A percentile compares a stretch with the other conserved stretches of the same genome.
Conservation (phyloP, 2,888 invertebrate species). For the Apodemia zela region DNA sequence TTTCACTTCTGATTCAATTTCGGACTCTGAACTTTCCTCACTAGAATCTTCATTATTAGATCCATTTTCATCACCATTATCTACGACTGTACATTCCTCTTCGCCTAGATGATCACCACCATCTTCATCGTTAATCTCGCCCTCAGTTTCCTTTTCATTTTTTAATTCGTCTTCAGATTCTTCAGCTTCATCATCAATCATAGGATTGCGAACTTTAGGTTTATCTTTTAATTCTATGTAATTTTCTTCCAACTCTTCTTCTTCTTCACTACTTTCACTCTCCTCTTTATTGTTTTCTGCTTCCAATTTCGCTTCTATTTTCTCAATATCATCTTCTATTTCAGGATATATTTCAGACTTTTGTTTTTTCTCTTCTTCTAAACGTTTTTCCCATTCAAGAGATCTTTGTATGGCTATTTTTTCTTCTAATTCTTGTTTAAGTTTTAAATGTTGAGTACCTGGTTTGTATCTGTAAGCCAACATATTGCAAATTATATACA, state of each 20-base stretch:
- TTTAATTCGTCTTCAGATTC: constrained; percentile 58
- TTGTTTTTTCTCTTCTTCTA: constrained; percentile 69
- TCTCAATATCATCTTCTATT: constrained; percentile 63
- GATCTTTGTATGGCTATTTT: constrained; percentile 86
- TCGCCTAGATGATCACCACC: constrained; percentile 27
- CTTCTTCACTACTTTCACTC: constrained; percentile 72
- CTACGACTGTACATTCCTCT: constrained; percentile 42
- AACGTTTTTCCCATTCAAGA: constrained; percentile 84
- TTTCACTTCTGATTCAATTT: constrained; percentile 45
- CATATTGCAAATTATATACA: neutral
- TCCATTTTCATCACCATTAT: constrained; percentile 45
- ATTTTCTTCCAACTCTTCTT: constrained; percentile 58
- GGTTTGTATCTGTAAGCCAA: constrained; percentile 74
- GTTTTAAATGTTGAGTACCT: constrained; percentile 84
- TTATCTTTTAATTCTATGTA: constrained; percentile 42
- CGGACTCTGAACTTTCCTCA: constrained; percentile 52
- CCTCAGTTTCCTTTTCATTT: constrained; percentile 10
- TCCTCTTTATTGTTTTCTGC: constrained; percentile 50
- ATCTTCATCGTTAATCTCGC: constrained; percentile 24
- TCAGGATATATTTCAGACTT: constrained; percentile 64
- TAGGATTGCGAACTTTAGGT: constrained; percentile 58
- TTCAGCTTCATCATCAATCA: constrained; percentile 74
- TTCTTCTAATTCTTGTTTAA: constrained; percentile 85
- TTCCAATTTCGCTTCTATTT: constrained; percentile 59
- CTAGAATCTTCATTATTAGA: constrained; percentile 45